Percentiles rank a stretch among this genome's conserved stretches.
Conservation (phyloP, 2,113 vertebrate genomes). For the Solea solea region DNA sequence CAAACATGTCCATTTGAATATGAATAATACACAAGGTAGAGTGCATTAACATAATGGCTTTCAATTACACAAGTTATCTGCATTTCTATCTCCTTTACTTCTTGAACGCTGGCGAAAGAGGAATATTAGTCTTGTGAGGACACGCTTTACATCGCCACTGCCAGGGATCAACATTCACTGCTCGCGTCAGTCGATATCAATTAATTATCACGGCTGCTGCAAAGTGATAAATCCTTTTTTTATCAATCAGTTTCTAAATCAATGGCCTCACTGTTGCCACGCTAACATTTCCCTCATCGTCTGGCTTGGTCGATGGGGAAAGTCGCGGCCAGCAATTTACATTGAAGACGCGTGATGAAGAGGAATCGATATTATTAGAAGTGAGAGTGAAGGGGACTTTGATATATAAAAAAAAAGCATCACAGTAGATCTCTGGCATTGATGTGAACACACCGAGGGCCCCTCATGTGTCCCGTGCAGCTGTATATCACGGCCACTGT, state of each 20-base stretch:
- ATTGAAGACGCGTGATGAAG: slow-evolving; percentile 56
- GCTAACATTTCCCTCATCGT: slow-evolving; percentile 67
- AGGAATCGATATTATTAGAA: slow-evolving; percentile 62
- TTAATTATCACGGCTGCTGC: slow-evolving; percentile 68
- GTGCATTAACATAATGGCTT: slow-evolving; percentile 77
- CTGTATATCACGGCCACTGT: slow-evolving; percentile 41
- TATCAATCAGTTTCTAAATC: slow-evolving; percentile 73
- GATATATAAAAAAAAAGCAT: slow-evolving; percentile 28
- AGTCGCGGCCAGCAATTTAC: slow-evolving; percentile 54
- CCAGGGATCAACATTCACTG: slow-evolving; percentile 44
- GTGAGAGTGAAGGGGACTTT: slow-evolving; percentile 46
- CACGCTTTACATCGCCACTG: slow-evolving; percentile 37
- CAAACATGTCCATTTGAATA: slow-evolving; percentile 74
- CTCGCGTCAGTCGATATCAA: slow-evolving; percentile 65
- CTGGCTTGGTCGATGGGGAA: slow-evolving; percentile 52
- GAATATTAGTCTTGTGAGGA: slow-evolving; percentile 53
- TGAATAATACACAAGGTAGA: slow-evolving; percentile 77
- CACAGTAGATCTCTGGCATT: slow-evolving; percentile 39
- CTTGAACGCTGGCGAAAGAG: slow-evolving; percentile 50
- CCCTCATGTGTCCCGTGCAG: slow-evolving; percentile 2
- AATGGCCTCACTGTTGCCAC: slow-evolving; percentile 62
- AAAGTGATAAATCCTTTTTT: slow-evolving; percentile 71
- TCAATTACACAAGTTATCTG: slow-evolving; percentile 75
- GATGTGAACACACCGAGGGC: slow-evolving; percentile 1
- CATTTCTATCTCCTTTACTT: slow-evolving; percentile 60